Conservation (phyloP, 2,888 invertebrate genomes). For the Epistrophe eligans region DNA sequence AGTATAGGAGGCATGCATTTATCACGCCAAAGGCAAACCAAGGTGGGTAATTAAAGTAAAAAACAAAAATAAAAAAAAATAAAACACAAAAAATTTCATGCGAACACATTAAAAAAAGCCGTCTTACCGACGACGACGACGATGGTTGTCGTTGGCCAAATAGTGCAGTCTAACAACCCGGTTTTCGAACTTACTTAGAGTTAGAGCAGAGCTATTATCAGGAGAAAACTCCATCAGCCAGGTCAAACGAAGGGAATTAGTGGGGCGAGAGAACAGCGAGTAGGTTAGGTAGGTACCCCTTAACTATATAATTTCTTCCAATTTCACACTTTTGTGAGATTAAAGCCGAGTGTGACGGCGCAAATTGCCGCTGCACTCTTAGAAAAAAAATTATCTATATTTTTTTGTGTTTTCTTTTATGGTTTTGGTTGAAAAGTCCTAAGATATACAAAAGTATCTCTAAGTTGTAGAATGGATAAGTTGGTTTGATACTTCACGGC, state of each 20-base stretch:
- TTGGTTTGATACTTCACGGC: background rate
- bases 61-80: slow-evolving; percentile 33
- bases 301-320: slow-evolving; percentile 62
- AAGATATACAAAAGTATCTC: slow-evolving; percentile 20
- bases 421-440: slow-evolving; percentile 20
- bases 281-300: background rate
- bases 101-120: slow-evolving; percentile 52
- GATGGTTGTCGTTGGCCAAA: background rate
- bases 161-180: slow-evolving; percentile 3
- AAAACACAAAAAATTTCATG: slow-evolving; percentile 44
- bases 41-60: slow-evolving; percentile 71
- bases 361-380: slow-evolving; percentile 64
- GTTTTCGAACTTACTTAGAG: slow-evolving; percentile 16
- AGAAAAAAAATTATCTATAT: slow-evolving; percentile 37
- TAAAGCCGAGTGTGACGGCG: slow-evolving; percentile 71
- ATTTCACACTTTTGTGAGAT: slow-evolving; percentile 73
- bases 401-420: background rate
- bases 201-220: background rate
- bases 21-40: slow-evolving; percentile 64
- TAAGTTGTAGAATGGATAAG: background rate
- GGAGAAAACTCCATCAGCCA: slow-evolving; percentile 38
- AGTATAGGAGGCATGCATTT: slow-evolving; percentile 63
- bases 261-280: background rate
- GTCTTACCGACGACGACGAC: background rate
- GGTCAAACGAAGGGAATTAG: slow-evolving; percentile 44